Percentiles rank a stretch among this genome's conserved stretches.
phyloP scores from a whole-genome alignment of 2,888 invertebrate genomes.

The Tetramorium bicarinatum region DNA sequence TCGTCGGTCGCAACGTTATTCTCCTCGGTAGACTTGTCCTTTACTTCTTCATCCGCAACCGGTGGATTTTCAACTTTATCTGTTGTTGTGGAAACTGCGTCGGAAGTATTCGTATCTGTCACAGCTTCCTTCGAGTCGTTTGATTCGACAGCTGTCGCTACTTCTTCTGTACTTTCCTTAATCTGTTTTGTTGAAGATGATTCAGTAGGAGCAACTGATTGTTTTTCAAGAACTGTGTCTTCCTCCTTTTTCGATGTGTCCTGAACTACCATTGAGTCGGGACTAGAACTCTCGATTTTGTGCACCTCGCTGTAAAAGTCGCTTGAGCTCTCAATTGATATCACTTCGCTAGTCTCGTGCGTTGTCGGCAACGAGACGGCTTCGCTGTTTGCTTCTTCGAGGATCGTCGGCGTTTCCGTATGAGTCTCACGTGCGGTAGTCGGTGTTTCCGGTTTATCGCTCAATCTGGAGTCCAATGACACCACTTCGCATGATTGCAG shows the following conservation, averaged over 20 bases:
- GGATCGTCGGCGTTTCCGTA: slow-evolving; percentile 82
- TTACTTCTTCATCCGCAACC: slow-evolving; percentile 42
- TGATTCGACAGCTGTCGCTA: slow-evolving; percentile 62
- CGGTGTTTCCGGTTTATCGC: slow-evolving; percentile 84
- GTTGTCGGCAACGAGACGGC: slow-evolving; percentile 80
- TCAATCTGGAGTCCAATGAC: slow-evolving; percentile 87
- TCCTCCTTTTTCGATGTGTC: slow-evolving; percentile 69
- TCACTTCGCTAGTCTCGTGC: slow-evolving; percentile 86
- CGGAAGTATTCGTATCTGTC: slow-evolving; percentile 38
- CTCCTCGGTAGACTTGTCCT: slow-evolving; percentile 60
- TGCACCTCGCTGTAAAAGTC: slow-evolving; percentile 90
- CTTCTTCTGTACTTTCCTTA: slow-evolving; percentile 73
- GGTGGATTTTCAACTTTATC: slow-evolving; percentile 58
- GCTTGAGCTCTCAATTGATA: slow-evolving; percentile 87
- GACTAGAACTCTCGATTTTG: slow-evolving; percentile 85
- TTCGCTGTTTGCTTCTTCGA: slow-evolving; percentile 82
- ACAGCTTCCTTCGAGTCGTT: slow-evolving; percentile 36
- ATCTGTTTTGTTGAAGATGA: slow-evolving; percentile 66
- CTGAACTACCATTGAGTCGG: slow-evolving; percentile 64
- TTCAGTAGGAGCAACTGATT: slow-evolving; percentile 29
- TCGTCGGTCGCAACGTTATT: slow-evolving; percentile 52
- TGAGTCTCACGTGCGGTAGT: slow-evolving; percentile 77
- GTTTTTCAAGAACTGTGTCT: slow-evolving; percentile 56
- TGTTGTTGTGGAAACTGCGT: slow-evolving; percentile 8
- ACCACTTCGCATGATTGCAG: slow-evolving; percentile 86